These are phyloP conservation scores for Agriopis aurantiaria DNA, from an alignment of 2,888 invertebrate species.

Conservation along the genomic window DNA sequence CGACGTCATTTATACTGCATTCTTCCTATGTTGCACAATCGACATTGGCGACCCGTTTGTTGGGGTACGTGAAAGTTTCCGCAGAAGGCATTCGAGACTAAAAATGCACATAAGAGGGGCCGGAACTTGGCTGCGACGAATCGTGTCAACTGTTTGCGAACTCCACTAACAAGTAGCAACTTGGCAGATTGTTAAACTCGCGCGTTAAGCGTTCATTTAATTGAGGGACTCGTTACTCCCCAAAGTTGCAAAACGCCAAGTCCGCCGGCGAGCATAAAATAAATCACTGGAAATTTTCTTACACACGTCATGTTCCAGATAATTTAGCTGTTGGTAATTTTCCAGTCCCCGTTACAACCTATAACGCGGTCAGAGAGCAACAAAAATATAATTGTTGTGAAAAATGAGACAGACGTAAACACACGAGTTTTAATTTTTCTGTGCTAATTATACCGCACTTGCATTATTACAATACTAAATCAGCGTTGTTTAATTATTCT, in stretches of 20 bases:
- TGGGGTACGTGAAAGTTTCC: slow-evolving; percentile 61
- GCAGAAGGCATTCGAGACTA: slow-evolving; percentile 59
- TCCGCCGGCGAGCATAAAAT: slow-evolving; percentile 49
- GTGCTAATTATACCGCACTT: slow-evolving; percentile 38
- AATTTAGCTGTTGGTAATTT: slow-evolving; percentile 47
- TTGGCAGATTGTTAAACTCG: slow-evolving; percentile 60
- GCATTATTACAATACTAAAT: slow-evolving; percentile 41
- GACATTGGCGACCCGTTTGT: slow-evolving; percentile 48
- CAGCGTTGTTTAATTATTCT: slow-evolving; percentile 35
- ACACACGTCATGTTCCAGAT: slow-evolving; percentile 42
- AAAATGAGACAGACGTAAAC: slow-evolving; percentile 56
- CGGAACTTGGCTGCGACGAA: slow-evolving; percentile 58
- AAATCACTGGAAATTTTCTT: slow-evolving; percentile 49
- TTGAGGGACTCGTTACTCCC: slow-evolving; percentile 55
- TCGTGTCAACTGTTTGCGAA: slow-evolving; percentile 69
- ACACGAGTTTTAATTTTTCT: slow-evolving; percentile 54
- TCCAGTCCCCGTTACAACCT: slow-evolving; percentile 56
- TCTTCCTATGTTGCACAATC: slow-evolving; percentile 46
- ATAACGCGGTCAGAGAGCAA: slow-evolving; percentile 61
- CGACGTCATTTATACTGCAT: slow-evolving; percentile 48
- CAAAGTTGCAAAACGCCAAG: slow-evolving; percentile 50
- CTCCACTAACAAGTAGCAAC: slow-evolving; percentile 67
- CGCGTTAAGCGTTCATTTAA: slow-evolving; percentile 59
- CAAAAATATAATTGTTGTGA: slow-evolving; percentile 60
- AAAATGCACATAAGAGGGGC: slow-evolving; percentile 64